Evolutionary conservation across 2,797 vertebrate species (phyloP), one percentile per base, ranked within the genome.

Genomic region (Myotis daubentonii): DNA sequence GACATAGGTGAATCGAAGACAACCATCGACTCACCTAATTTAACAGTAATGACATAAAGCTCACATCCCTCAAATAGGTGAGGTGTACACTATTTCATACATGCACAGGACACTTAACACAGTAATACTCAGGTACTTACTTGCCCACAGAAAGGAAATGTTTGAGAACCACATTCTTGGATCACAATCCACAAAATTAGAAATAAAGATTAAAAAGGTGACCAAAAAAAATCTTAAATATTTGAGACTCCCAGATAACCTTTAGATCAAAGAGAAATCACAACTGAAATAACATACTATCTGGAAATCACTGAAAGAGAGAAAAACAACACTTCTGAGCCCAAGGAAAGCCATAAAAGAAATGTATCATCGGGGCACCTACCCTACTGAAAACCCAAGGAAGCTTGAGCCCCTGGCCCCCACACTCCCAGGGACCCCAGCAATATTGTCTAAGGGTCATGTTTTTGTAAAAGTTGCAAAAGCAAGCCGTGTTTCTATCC

Each of bases 221-320:
- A 78, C 68, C 47, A 25, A 25, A 36, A 55, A 71, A 91, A n/a
- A n/a, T 44, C 36, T 76, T 38, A 62, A 91, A 70, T 60, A 79
- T 41, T 44, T 84, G 87, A 91, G 84, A 89, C 36, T 62, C 36
- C 15, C 66, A 57, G 87, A 89, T 93, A 84, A 86, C 22, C 51
- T 65, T 71, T 62, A 87, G 55, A 87, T 92, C 85, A 95, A 87
- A 91, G 92, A 82, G 25, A 92, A 94, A 93, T 76, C 16, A 36
- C 91, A 96, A 68, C 49, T 22, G 84, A 97, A 96, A 84, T 41
- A 78, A 86, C 51, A 87, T 10, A 53, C 30, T 87, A 57, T 47
- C 88, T 75, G 75, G 70, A 80, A 94, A 87, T 80, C 47, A 8
- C 62, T 47, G 30, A 70, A 62, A 87, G 83, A 60, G 60, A 80